Evolutionary conservation across 2,888 invertebrate genomes (phyloP).

Genomic region (Syrphus vitripennis): DNA sequence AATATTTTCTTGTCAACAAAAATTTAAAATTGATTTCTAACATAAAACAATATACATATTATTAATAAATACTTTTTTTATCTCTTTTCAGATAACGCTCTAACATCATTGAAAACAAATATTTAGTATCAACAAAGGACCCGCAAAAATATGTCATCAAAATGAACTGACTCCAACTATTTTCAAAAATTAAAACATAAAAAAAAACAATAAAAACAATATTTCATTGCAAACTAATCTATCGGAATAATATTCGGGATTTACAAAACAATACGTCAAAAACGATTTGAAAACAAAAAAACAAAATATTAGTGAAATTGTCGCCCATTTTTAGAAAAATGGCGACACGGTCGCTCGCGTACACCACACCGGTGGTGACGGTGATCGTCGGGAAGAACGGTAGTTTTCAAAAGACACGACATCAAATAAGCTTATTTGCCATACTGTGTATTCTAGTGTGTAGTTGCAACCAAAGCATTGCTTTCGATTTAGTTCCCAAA

Average conservation of each 20-base stretch:
- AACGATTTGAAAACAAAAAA: conserved; percentile 14
- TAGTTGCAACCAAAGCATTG: conserved; percentile 31
- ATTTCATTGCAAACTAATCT: conserved; percentile 15
- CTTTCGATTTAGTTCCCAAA: conserved; percentile 50
- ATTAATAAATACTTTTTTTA: too few species aligned
- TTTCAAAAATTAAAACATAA: neutral
- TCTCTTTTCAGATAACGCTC: conserved; percentile 54
- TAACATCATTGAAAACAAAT: conserved; percentile 3
- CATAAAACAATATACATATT: too few species aligned
- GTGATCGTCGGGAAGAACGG: conserved; percentile 16
- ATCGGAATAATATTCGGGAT: neutral
- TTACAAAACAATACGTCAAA: conserved; percentile 17
- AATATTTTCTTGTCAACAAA: too few species aligned
- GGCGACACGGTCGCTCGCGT: conserved; percentile 69
- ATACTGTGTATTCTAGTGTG: conserved; percentile 47
- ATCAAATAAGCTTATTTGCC: conserved; percentile 23
- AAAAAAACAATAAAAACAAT: neutral
- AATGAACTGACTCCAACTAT: conserved; percentile 62
- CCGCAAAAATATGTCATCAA: conserved; percentile 12
- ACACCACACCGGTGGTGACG: conserved; percentile 49
- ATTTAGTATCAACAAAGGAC: conserved; percentile 30
- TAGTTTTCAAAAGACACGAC: conserved; percentile 55
- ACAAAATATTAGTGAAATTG: conserved; percentile 38
- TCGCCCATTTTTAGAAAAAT: conserved; percentile 46
- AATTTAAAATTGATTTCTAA: too few species aligned